Conservation (phyloP, 2,113 vertebrate genomes). For the Benitochromis conjunctus region DNA sequence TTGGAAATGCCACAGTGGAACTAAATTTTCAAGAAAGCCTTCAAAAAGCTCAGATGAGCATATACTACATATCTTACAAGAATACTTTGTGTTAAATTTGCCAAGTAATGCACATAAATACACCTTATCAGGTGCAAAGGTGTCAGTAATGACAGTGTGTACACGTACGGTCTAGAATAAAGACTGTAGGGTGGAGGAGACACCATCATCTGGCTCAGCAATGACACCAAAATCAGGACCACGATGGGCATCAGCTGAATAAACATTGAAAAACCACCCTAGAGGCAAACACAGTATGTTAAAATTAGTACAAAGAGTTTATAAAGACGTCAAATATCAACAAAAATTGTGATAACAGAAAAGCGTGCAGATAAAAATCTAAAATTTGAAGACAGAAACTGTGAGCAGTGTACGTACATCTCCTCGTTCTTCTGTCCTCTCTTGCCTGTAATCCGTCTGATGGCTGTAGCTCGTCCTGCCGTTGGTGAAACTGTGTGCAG, state of each 20-base stretch:
- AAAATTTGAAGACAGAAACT: background rate
- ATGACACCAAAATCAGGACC: conserved; percentile 91
- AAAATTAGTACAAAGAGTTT: background rate
- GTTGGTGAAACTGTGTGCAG: conserved; percentile 86
- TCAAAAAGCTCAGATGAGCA: background rate
- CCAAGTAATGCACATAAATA: background rate
- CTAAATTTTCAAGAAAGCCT: background rate
- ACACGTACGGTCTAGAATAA: conserved; percentile 89
- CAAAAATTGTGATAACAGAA: background rate
- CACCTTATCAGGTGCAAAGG: background rate
- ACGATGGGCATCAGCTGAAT: conserved; percentile 97
- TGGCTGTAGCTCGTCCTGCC: conserved; percentile 85
- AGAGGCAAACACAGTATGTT: conserved; percentile 36
- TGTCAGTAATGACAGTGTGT: background rate
- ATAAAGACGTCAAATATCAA: background rate
- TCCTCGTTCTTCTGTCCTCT: conserved; percentile 89
- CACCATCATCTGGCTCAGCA: conserved; percentile 96
- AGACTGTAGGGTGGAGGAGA: conserved; percentile 93
- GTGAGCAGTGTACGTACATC: conserved; percentile 77
- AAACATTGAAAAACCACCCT: conserved; percentile 98
- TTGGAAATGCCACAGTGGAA: background rate
- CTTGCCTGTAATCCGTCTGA: conserved; percentile 83
- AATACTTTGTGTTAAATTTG: background rate
- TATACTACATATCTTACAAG: background rate
- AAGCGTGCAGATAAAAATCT: background rate